Percentiles rank a stretch among this genome's conserved stretches.
Conservation (phyloP, 1,140 invertebrate genomes). For the Drosophila suzukii region DNA sequence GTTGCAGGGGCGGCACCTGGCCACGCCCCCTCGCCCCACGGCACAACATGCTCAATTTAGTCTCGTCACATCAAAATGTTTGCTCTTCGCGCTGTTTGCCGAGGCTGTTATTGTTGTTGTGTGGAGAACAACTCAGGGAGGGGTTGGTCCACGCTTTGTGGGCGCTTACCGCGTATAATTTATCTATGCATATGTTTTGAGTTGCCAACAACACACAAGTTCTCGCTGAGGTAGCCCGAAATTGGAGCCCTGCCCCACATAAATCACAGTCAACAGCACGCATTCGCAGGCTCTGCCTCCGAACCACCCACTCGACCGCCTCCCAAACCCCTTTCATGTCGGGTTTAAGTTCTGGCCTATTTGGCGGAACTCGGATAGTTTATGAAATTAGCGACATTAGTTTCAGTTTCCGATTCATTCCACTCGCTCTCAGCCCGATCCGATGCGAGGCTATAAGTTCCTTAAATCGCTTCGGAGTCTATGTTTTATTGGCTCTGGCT, state of each 20-base stretch:
- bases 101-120: conserved; percentile 45
- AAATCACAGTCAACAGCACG: conserved; percentile 68
- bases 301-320: conserved; percentile 5
- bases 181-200: conserved; percentile 81
- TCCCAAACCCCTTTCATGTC: conserved; percentile 67
- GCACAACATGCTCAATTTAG: conserved; percentile 65
- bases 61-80: conserved; percentile 77
- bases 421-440: not conserved
- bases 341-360: conserved; percentile 28
- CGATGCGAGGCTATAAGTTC: not conserved
- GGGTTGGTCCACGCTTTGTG: conserved; percentile 38
- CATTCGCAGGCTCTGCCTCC: conserved; percentile 20
- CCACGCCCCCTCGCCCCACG: conserved; percentile 15
- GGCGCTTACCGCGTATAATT: conserved; percentile 79
- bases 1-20: conserved; percentile 21
- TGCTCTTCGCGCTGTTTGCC: conserved; percentile 40
- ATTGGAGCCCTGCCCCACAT: conserved; percentile 53
- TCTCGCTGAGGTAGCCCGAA: conserved; percentile 34
- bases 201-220: conserved; percentile 62
- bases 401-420: conserved; percentile 30
- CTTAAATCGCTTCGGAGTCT: not conserved
- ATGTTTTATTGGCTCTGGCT: not conserved
- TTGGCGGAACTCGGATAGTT: conserved; percentile 35
- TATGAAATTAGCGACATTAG: conserved; percentile 46
- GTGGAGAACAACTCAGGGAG: conserved; percentile 9